phyloP scores from a whole-genome alignment of 2,113 vertebrate genomes.

The Candoia aspera region DNA sequence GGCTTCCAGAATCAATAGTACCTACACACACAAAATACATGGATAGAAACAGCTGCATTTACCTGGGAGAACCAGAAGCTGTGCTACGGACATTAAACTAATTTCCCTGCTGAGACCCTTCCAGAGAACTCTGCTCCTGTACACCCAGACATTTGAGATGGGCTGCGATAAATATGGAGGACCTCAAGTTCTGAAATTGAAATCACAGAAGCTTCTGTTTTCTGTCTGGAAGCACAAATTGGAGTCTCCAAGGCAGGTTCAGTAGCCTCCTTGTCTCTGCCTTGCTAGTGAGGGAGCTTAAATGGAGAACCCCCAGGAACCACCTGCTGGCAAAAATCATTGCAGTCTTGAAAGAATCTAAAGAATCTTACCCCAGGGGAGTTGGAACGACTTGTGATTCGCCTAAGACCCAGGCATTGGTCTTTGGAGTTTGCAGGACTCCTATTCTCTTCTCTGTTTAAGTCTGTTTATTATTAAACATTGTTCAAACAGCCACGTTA shows the following conservation, averaged over 20 bases:
- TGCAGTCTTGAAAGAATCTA: too few relatives aligned
- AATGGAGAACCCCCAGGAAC: neutral
- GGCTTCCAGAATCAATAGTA: neutral
- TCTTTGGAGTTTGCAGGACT: neutral
- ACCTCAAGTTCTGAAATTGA: neutral
- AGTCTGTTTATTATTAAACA: constrained; percentile 68
- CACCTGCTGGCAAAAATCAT: neutral
- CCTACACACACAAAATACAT: neutral
- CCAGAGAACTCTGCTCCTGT: neutral
- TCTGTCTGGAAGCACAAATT: neutral
- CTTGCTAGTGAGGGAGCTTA: neutral
- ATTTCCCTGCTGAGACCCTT: too few relatives aligned
- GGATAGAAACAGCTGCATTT: neutral
- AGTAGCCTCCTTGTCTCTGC: neutral
- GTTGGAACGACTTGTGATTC: too few relatives aligned
- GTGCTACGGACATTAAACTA: neutral
- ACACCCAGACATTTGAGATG: neutral
- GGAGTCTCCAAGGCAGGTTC: neutral
- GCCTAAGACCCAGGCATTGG: constrained; percentile 12
- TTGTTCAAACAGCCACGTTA: constrained; percentile 56
- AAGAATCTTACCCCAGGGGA: too few relatives aligned
- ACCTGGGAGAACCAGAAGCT: neutral
- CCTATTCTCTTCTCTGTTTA: constrained; percentile 41
- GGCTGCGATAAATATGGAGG: neutral
- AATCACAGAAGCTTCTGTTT: neutral